A percentile compares a stretch with the other conserved stretches of the same genome.
These are phyloP conservation scores for Epirrhoe alternata DNA, from an alignment of 2,888 invertebrate genomes.

Conservation along the genomic window DNA sequence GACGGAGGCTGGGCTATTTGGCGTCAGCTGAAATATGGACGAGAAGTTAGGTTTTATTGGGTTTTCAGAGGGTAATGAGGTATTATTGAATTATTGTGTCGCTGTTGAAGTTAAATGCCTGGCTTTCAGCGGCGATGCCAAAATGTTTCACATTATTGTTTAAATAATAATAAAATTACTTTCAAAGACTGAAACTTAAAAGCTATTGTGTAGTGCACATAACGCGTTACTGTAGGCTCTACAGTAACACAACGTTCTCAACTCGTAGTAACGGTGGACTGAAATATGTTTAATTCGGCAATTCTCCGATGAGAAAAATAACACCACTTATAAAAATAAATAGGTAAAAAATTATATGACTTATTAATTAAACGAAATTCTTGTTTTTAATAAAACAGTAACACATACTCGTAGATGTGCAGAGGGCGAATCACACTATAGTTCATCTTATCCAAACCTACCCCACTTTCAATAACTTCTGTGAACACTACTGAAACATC, in stretches of 20 bases:
- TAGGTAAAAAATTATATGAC: no score
- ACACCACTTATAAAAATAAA: no score
- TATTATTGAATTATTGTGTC: slow-evolving; percentile 43
- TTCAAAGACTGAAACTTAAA: neutral
- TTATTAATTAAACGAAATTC: no score
- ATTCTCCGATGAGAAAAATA: no score
- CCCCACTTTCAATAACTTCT: neutral
- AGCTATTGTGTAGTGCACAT: neutral
- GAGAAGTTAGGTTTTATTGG: slow-evolving; percentile 70
- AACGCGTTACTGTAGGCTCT: neutral
- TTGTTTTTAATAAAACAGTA: no score
- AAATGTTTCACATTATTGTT: slow-evolving; percentile 15
- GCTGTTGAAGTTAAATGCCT: slow-evolving; percentile 29
- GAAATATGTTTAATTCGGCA: no score
- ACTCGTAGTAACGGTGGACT: no score
- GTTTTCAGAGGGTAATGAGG: slow-evolving; percentile 58
- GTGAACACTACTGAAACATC: slow-evolving; percentile 4
- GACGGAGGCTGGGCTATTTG: slow-evolving; percentile 50
- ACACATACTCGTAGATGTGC: no score
- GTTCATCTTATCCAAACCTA: slow-evolving; percentile 1
- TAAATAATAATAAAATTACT: neutral
- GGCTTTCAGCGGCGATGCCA: slow-evolving; percentile 5
- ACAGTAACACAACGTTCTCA: no score
- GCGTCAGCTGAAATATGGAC: slow-evolving; percentile 58
- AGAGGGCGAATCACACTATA: neutral